phyloP scores from a whole-genome alignment of 2,888 invertebrate species.

The Epistrophella euchroma region DNA sequence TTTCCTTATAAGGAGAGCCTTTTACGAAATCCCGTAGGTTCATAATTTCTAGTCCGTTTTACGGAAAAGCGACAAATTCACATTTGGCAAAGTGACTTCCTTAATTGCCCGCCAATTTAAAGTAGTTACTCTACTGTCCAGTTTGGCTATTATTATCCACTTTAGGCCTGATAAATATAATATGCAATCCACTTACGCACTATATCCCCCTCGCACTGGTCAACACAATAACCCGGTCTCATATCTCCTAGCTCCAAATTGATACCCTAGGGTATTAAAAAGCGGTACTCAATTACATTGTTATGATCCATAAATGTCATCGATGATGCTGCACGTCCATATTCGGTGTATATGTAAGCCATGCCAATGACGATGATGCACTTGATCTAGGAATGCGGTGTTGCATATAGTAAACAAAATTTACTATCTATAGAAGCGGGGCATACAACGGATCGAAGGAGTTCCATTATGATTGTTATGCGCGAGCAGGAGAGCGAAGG shows the following conservation, averaged over 20 bases:
- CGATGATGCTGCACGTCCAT: constrained; percentile 74
- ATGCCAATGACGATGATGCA: constrained; percentile 43
- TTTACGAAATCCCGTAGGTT: not conserved
- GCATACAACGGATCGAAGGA: constrained; percentile 14
- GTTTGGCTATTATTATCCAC: constrained; percentile 62
- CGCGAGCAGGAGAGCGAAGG: constrained; percentile 34
- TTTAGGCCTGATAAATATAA: not conserved
- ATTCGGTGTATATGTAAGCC: constrained; percentile 33
- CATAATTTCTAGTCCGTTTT: not conserved
- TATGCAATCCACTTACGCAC: constrained; percentile 39
- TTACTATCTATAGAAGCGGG: constrained; percentile 24
- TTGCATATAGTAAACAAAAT: constrained; percentile 23
- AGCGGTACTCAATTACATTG: constrained; percentile 77
- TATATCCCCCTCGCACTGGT: not conserved
- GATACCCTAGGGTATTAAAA: constrained; percentile 82
- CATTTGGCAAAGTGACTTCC: constrained; percentile 56
- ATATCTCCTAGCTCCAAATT: constrained; percentile 79
- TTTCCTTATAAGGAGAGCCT: not conserved
- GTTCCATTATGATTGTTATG: constrained; percentile 4
- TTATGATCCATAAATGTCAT: constrained; percentile 84
- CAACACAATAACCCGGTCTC: constrained; percentile 22
- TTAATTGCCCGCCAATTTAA: constrained; percentile 65
- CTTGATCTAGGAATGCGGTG: constrained; percentile 61
- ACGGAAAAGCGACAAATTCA: constrained; percentile 32
- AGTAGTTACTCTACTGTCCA: constrained; percentile 39